These are phyloP conservation scores for Ranitomeya variabilis DNA, from an alignment of 2,113 vertebrate genomes.

Conservation along the genomic window DNA sequence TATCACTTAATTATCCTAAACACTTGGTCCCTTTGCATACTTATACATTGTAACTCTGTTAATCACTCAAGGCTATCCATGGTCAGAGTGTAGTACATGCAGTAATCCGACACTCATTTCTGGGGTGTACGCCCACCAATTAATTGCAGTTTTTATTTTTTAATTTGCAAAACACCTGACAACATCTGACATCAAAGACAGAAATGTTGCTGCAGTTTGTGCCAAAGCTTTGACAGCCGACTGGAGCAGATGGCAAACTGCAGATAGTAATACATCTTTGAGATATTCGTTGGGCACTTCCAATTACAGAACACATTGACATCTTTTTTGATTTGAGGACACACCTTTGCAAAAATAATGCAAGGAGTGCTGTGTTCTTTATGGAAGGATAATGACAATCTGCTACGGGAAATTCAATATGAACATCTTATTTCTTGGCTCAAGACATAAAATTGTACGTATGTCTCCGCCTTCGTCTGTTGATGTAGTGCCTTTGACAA, in stretches of 20 bases:
- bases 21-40: neutral
- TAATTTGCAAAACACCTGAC: constrained; percentile 22
- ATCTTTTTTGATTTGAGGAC: constrained; percentile 11
- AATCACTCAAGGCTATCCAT: neutral
- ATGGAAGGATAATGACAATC: neutral
- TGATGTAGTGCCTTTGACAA: neutral
- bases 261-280: neutral
- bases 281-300: constrained; percentile 30
- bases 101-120: neutral
- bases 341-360: constrained; percentile 28
- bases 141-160: constrained; percentile 3
- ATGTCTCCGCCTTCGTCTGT: neutral
- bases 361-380: constrained; percentile 10
- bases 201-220: constrained; percentile 7
- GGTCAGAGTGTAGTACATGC: neutral
- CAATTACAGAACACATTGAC: constrained; percentile 27
- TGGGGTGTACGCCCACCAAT: constrained; percentile 37
- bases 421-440: constrained; percentile 19
- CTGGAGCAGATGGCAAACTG: constrained; percentile 45
- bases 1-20: too few species aligned
- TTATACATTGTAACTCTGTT: neutral
- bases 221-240: constrained; percentile 49
- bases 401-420: neutral
- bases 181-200: constrained; percentile 43
- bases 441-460: neutral